phyloP scores from a whole-genome alignment of 2,797 vertebrate genomes.

The Amphiprion clarkii region DNA sequence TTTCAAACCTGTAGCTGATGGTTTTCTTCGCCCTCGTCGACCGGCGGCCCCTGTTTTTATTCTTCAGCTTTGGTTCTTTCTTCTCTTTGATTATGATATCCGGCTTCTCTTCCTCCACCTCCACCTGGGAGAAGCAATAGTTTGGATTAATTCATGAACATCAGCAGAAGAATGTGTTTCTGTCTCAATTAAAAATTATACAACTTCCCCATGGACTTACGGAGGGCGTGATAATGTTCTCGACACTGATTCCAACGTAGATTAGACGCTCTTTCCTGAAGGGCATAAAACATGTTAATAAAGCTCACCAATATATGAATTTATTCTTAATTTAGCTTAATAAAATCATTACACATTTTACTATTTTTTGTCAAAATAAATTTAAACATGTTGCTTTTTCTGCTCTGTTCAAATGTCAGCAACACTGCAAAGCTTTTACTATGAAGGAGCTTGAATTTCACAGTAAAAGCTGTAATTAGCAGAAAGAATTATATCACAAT shows the following conservation, averaged over 20 bases:
- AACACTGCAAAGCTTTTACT: constrained; percentile 1
- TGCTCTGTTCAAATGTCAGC: no score
- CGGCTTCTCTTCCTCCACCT: constrained; percentile 78
- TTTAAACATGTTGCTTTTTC: no score
- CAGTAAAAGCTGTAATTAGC: not conserved
- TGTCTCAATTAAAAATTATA: not conserved
- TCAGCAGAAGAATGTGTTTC: not conserved
- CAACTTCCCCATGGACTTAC: constrained; percentile 79
- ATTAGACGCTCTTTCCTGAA: constrained; percentile 93
- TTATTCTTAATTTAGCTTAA: no score
- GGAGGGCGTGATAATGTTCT: constrained; percentile 96
- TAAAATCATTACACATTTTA: no score
- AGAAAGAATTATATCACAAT: no score
- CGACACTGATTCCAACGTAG: constrained; percentile 97
- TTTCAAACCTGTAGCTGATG: constrained; percentile 90
- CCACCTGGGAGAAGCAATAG: constrained; percentile 66
- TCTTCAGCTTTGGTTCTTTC: constrained; percentile 90
- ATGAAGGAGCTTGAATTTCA: constrained; percentile 1
- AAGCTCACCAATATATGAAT: no score
- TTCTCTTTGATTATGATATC: constrained; percentile 82
- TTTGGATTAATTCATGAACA: constrained; percentile 2
- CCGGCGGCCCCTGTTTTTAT: constrained; percentile 91
- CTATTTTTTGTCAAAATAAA: no score
- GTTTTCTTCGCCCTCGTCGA: constrained; percentile 94
- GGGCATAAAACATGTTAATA: not conserved